Base-by-base conservation (phyloP, 2,888 invertebrate species). In the Lasioglossum marginatum region DNA sequence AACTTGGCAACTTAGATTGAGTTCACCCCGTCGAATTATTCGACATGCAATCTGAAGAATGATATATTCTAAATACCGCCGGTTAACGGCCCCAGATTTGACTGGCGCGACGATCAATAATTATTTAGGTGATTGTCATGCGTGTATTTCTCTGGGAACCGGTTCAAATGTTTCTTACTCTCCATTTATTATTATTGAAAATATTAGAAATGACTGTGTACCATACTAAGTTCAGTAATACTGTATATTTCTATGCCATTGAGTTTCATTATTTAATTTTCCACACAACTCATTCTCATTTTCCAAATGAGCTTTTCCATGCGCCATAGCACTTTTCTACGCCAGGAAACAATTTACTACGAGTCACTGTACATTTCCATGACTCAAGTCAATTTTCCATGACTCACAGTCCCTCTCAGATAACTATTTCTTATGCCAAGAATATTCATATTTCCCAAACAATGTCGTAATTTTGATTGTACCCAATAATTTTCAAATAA, bases 1-100 rank as follows among this genome's bases (percentile, higher is more conserved):
- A 34, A 37, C 70, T 40, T 70, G 40, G n/a, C 12, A 70, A 70
- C 40, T 40, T 70, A 40, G 40, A 40, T 70, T 70, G 37, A 70
- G 70, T 70, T 40, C 37, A n/a, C 12, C 37, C 2, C 40, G 5
- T n/a, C 14, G 63, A 70, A 70, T 70, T 70, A 70, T 70, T 40
- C 40, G 70, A 40, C 66, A 10, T 68, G 66, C 66, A 37, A 37
- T 4, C 10, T 19, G 66, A 37, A 10, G 66, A 68, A 23, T 37
- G 66, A 68, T 34, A 37, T 34, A 37, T 34, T 37, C 34, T 34
- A 68, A 68, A 68, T 23, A 68, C 10, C 34, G 4, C 19, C 34
- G 66, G 3, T 19, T 63, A 6, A 14, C 16, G 63, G n/a, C n/a
- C 12, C n/a, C 57, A n/a, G 57, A 12, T 10, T n/a, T n/a, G 4